Percentiles rank a stretch among this genome's conserved stretches.
Conservation (phyloP, 2,888 invertebrate species). For the Hyalella azteca region DNA sequence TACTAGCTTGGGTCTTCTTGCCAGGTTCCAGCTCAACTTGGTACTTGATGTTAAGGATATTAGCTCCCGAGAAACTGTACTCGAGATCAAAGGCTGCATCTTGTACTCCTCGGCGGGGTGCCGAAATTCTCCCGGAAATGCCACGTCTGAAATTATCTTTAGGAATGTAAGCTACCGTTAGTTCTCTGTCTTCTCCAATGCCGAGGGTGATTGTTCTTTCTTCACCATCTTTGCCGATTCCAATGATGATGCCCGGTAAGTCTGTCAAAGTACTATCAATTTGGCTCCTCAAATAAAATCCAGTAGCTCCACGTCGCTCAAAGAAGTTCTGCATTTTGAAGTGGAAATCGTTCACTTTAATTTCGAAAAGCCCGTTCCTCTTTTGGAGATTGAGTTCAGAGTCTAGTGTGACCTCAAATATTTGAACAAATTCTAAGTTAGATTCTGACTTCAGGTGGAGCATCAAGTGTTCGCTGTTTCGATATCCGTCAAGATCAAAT, state of each 20-base stretch:
- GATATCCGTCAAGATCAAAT: neutral
- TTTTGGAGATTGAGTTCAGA: conserved; percentile 43
- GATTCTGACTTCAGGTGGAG: conserved; percentile 39
- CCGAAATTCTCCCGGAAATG: conserved; percentile 46
- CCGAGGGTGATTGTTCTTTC: conserved; percentile 50
- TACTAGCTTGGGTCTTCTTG: conserved; percentile 42
- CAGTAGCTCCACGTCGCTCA: conserved; percentile 43
- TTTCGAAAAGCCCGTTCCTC: conserved; percentile 47
- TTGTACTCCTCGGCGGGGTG: conserved; percentile 43
- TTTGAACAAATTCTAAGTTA: neutral
- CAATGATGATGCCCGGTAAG: conserved; percentile 49
- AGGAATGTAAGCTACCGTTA: conserved; percentile 51
- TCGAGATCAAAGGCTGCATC: conserved; percentile 47
- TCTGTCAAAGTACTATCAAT: conserved; percentile 47
- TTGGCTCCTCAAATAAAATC: conserved; percentile 49
- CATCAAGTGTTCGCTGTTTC: conserved; percentile 41
- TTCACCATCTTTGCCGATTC: conserved; percentile 43
- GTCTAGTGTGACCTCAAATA: conserved; percentile 48
- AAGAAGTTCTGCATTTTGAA: conserved; percentile 46
- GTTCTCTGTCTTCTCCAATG: conserved; percentile 48
- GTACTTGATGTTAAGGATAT: conserved; percentile 44
- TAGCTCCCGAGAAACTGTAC: conserved; percentile 43
- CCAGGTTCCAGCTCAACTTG: conserved; percentile 44
- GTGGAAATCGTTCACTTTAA: conserved; percentile 46
- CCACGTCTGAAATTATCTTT: conserved; percentile 48